Conservation (phyloP, 2,113 vertebrate species). For the Capreolus pygargus region DNA sequence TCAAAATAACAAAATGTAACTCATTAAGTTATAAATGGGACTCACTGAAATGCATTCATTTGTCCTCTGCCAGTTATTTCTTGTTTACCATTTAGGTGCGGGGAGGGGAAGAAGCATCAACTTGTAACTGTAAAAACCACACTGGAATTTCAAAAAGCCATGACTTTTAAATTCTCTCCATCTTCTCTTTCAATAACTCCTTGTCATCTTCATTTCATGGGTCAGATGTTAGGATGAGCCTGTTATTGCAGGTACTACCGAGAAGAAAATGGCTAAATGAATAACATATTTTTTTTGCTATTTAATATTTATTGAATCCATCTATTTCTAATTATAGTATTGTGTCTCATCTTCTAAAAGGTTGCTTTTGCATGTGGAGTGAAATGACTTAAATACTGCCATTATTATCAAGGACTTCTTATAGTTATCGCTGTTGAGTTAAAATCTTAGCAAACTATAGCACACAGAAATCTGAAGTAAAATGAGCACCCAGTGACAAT, state of each 20-base stretch:
- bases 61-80: neutral
- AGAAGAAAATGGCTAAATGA: constrained; percentile 25
- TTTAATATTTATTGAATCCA: constrained; percentile 25
- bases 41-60: neutral
- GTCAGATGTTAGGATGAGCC: constrained; percentile 33
- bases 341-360: neutral
- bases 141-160: constrained; percentile 10
- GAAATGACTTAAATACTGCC: neutral
- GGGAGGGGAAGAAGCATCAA: neutral
- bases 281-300: neutral
- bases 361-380: neutral
- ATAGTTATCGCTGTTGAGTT: constrained; percentile 30
- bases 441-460: neutral
- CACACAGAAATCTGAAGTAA: constrained; percentile 20
- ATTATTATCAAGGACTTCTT: neutral
- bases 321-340: constrained; percentile 24
- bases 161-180: neutral
- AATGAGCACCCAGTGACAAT: neutral
- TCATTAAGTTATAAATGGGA: neutral
- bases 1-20: neutral
- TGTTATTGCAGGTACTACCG: constrained; percentile 32
- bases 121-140: neutral
- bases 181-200: neutral
- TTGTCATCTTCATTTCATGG: constrained; percentile 47
- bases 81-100: neutral